Percentiles rank a stretch among this genome's conserved stretches.
These are phyloP conservation scores for Poecilus cupreus DNA, from an alignment of 2,888 invertebrate genomes.

Conservation along the genomic window DNA sequence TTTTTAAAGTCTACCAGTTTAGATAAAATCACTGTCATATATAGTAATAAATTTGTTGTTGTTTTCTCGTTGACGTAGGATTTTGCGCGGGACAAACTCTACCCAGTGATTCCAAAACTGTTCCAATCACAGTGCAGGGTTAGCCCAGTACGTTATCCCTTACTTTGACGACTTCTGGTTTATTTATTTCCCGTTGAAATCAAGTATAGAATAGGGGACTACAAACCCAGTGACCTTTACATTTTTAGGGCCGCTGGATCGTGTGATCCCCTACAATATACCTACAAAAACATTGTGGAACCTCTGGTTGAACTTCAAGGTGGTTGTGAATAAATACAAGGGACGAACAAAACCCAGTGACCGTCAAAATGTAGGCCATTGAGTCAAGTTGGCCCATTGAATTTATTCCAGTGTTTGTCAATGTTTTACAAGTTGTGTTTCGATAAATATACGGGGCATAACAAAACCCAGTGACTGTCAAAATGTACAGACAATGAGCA, in stretches of 20 bases:
- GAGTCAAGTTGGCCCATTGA: not conserved
- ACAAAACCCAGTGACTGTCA: conserved; percentile 42
- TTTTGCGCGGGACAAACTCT: conserved; percentile 44
- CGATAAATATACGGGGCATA: not conserved
- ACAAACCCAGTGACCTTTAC: conserved; percentile 8
- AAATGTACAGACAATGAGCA: conserved; percentile 26
- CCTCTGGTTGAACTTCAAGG: not conserved
- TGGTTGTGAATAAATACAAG: not conserved
- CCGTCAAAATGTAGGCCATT: not conserved
- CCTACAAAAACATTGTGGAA: not conserved
- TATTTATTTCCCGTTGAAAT: not conserved
- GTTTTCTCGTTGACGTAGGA: too few relatives aligned
- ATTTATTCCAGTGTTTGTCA: not conserved
- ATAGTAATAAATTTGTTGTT: not conserved
- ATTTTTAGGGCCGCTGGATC: not conserved
- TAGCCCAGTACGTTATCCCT: not conserved
- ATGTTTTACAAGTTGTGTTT: not conserved
- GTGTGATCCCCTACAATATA: not conserved
- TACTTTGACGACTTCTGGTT: not conserved
- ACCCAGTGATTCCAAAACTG: conserved; percentile 53
- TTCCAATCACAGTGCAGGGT: conserved; percentile 2
- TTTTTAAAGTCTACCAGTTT: too few relatives aligned
- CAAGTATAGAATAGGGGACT: not conserved
- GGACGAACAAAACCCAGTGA: conserved; percentile 11
- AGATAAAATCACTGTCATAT: too few relatives aligned